Conservation (phyloP, 2,797 vertebrate species). For the Nothura maculosa region DNA sequence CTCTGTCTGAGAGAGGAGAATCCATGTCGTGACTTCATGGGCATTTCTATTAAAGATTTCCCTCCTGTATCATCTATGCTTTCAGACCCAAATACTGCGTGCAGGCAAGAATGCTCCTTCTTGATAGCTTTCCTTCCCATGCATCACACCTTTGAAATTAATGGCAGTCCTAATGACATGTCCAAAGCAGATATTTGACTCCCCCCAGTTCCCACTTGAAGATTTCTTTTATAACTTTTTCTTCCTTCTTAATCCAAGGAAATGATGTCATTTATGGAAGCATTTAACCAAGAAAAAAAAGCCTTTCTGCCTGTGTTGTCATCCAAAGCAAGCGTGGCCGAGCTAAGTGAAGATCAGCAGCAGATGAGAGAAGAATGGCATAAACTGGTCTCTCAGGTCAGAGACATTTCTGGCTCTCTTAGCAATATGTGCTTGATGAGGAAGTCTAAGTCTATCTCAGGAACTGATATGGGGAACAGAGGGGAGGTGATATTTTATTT, state of each 20-base stretch:
- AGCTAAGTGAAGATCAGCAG: slow-evolving; percentile 80
- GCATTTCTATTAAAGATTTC: background rate
- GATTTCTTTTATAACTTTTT: background rate
- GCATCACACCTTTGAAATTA: slow-evolving; percentile 44
- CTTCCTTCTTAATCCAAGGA: slow-evolving; percentile 69
- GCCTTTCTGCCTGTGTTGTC: slow-evolving; percentile 86
- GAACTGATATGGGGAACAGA: background rate
- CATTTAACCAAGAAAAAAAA: slow-evolving; percentile 88
- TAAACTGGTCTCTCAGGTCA: slow-evolving; percentile 85
- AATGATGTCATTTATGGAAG: slow-evolving; percentile 90
- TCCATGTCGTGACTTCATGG: background rate
- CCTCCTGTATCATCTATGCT: slow-evolving; percentile 6
- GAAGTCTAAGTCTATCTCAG: background rate
- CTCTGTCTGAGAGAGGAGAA: background rate
- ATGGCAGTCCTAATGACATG: background rate
- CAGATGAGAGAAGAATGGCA: slow-evolving; percentile 86
- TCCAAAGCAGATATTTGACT: slow-evolving; percentile 20
- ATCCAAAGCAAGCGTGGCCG: slow-evolving; percentile 77
- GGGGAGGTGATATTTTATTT: background rate
- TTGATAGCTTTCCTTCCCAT: background rate
- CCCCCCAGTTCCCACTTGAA: background rate
- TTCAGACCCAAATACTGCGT: slow-evolving; percentile 22
- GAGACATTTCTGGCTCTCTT: background rate
- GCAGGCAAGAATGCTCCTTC: slow-evolving; percentile 1
- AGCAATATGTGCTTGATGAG: background rate